Evolutionary conservation across 2,113 vertebrate genomes (phyloP).

Genomic region (Peromyscus leucopus): DNA sequence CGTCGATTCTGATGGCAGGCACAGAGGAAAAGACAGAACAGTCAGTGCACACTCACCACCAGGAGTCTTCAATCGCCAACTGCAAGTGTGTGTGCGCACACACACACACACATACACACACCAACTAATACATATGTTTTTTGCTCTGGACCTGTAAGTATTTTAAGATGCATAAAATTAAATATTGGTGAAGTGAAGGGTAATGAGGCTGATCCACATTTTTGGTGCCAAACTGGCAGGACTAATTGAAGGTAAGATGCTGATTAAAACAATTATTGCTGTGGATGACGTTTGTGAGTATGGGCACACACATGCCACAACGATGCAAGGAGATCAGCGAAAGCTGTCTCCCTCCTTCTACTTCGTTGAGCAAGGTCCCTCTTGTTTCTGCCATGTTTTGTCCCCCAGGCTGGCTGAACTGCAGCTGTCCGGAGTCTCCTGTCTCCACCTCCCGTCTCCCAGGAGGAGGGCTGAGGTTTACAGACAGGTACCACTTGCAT

Average conservation of each 20-base stretch:
- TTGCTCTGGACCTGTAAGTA: conserved; percentile 18
- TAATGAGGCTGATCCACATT: not conserved
- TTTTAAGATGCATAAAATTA: not conserved
- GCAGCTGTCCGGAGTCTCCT: no score
- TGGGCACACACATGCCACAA: not conserved
- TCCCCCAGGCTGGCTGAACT: not conserved
- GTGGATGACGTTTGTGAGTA: not conserved
- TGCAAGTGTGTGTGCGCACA: not conserved
- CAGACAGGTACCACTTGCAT: not conserved
- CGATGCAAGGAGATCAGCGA: not conserved
- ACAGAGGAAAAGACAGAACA: conserved; percentile 42
- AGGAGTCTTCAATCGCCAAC: not conserved
- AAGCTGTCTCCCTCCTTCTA: not conserved
- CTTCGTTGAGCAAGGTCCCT: not conserved
- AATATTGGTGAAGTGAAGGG: not conserved
- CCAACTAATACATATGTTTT: not conserved
- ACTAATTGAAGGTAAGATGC: not conserved
- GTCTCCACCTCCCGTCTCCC: not conserved
- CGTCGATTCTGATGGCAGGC: conserved; percentile 93
- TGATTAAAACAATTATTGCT: not conserved
- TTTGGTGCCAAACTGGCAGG: not conserved
- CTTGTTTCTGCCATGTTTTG: not conserved
- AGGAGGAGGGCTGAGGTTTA: not conserved
- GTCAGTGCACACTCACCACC: not conserved
- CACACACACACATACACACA: no score